phyloP scores from a whole-genome alignment of 2,797 vertebrate species.

The Malurus leucopterus region DNA sequence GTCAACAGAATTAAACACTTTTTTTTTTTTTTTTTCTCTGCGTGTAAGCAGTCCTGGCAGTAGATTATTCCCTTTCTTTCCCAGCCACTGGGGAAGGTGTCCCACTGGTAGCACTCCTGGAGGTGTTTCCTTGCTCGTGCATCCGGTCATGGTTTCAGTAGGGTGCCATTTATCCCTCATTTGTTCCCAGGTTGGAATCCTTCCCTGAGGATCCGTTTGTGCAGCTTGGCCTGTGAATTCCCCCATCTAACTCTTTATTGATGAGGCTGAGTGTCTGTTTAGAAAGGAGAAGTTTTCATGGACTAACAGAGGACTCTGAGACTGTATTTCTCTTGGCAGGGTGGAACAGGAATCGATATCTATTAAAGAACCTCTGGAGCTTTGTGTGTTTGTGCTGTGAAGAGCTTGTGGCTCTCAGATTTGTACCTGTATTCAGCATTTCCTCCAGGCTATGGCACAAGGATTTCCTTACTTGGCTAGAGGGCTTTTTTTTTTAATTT shows the following conservation, averaged over 20 bases:
- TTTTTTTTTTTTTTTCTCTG: neutral
- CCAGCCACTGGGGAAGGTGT: fast-evolving
- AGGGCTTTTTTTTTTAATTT: neutral
- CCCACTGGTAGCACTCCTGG: neutral
- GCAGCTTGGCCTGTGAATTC: neutral
- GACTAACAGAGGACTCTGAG: neutral
- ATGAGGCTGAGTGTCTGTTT: neutral
- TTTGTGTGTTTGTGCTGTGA: neutral
- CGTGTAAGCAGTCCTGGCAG: neutral
- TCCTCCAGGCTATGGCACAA: neutral
- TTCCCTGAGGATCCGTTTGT: neutral
- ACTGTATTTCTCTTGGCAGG: neutral
- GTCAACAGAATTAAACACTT: neutral
- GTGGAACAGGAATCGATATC: neutral
- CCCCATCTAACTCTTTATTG: neutral
- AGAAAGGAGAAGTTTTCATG: neutral
- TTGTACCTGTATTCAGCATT: neutral
- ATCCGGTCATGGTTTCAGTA: neutral
- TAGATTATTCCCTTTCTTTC: neutral
- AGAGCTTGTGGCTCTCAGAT: neutral
- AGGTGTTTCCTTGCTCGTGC: neutral
- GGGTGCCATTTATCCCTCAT: neutral
- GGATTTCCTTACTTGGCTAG: neutral
- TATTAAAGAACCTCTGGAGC: neutral
- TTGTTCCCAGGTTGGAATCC: neutral